Conservation (phyloP, 92 coral and sea anemone genomes). For the Siderastrea radians region DNA sequence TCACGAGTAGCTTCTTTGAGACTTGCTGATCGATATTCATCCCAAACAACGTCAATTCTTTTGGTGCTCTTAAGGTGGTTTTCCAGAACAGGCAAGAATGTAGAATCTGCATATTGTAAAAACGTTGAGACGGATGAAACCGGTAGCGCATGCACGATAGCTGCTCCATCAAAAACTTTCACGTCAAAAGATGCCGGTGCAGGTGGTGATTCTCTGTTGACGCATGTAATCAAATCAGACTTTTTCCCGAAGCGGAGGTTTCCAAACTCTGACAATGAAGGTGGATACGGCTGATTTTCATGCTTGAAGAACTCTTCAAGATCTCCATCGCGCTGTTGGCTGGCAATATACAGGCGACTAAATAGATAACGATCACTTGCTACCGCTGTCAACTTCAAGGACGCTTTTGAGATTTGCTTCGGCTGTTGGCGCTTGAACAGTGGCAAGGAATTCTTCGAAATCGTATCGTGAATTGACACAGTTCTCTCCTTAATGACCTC, state of each 20-base stretch:
- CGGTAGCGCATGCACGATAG: conserved; percentile 52
- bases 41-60: conserved; percentile 65
- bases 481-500: background rate
- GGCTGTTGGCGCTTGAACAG: conserved; percentile 38
- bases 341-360: conserved; percentile 40
- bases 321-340: conserved; percentile 53
- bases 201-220: background rate
- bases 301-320: conserved; percentile 52
- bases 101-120: conserved; percentile 47
- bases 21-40: conserved; percentile 38
- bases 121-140: conserved; percentile 32
- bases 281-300: conserved; percentile 64
- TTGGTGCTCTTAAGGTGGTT: conserved; percentile 18
- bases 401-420: conserved; percentile 31
- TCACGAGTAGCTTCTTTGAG: conserved; percentile 59
- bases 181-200: conserved; percentile 28
- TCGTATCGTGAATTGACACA: background rate
- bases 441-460: background rate
- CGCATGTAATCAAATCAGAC: conserved; percentile 38
- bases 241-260: conserved; percentile 42
- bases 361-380: conserved; percentile 18
- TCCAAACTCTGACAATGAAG: conserved; percentile 66
- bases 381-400: conserved; percentile 13
- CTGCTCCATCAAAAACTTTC: conserved; percentile 73
- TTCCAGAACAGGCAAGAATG: conserved; percentile 42